These are phyloP conservation scores for Thomomys bottae DNA, from an alignment of 2,113 vertebrate genomes.

Conservation along the genomic window DNA sequence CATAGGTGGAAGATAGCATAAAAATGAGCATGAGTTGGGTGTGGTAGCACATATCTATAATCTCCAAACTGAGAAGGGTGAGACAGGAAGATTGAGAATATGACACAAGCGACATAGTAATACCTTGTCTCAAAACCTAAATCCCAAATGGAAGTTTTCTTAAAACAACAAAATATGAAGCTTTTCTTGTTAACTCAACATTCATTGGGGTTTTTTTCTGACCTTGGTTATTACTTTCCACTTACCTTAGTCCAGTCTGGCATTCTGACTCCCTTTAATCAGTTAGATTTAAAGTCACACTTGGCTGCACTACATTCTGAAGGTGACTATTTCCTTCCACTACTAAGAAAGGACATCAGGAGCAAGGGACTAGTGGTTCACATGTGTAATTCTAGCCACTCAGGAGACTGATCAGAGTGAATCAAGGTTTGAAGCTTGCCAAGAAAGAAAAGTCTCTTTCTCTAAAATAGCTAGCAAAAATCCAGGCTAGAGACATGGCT, in stretches of 20 bases:
- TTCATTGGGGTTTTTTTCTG: neutral
- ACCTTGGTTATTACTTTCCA: neutral
- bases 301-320: neutral
- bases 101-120: neutral
- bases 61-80: neutral
- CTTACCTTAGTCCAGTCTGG: neutral
- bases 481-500: too few species aligned
- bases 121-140: neutral
- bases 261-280: neutral
- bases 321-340: neutral
- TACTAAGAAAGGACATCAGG: neutral
- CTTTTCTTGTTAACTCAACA: neutral
- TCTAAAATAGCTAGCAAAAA: neutral
- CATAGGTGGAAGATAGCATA: neutral
- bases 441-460: too few species aligned
- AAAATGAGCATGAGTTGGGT: neutral
- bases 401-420: too few species aligned
- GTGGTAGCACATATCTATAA: neutral
- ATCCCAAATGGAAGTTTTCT: constrained; percentile 2
- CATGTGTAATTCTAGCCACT: too few species aligned
- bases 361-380: too few species aligned
- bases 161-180: neutral
- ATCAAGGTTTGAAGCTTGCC: too few species aligned
- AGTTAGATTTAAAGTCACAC: neutral
- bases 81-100: neutral